A percentile compares a stretch with the other conserved stretches of the same genome.
Evolutionary conservation across 2,113 vertebrate species (phyloP).

Genomic region (Nibea albiflora): DNA sequence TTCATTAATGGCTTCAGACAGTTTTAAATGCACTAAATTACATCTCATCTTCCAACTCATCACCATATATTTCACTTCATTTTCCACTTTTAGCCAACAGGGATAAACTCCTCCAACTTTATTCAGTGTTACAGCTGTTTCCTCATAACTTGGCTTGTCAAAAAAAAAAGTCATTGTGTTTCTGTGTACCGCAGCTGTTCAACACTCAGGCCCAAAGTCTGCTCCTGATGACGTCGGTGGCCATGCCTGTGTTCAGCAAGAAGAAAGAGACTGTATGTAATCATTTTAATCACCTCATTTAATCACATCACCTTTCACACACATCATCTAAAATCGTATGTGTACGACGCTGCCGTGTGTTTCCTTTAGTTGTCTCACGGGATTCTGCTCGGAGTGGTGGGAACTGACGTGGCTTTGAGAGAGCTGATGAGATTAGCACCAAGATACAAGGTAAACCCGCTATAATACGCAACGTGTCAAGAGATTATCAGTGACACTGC

Average conservation of each 20-base stretch:
- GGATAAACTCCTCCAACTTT: neutral
- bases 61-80: neutral
- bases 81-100: neutral
- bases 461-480: neutral
- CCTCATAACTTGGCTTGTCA: neutral
- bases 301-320: neutral
- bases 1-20: neutral
- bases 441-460: constrained; percentile 89
- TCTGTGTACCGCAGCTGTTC: constrained; percentile 84
- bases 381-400: constrained; percentile 94
- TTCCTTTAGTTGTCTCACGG: constrained; percentile 91
- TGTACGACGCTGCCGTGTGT: constrained; percentile 28
- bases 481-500: neutral
- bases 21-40: neutral
- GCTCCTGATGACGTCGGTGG: constrained; percentile 94
- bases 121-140: neutral
- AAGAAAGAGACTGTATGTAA: constrained; percentile 94
- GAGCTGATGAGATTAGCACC: constrained; percentile 94
- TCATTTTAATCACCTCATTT: neutral
- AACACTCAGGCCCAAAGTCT: constrained; percentile 90
- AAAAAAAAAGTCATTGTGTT: neutral
- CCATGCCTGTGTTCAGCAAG: constrained; percentile 98
- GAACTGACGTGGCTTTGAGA: constrained; percentile 92
- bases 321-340: neutral
- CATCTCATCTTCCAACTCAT: neutral